Base-by-base conservation (phyloP, 1,140 invertebrate species). In the Caenorhabditis latens region DNA sequence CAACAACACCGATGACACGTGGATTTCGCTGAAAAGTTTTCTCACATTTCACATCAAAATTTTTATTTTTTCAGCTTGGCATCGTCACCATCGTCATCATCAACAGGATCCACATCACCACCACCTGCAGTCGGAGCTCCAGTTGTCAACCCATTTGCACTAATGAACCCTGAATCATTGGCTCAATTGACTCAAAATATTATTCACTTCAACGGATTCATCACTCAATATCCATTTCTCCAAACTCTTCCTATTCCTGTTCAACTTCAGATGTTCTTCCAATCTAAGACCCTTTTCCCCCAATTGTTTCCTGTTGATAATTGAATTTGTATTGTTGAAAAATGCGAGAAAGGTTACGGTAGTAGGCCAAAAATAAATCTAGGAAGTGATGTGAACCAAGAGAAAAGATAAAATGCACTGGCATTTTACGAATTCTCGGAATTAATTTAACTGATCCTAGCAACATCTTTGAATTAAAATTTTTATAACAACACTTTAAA, bases 31-130 rank as follows among this genome's bases (percentile, higher is more conserved):
- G 32, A 32, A 32, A 32, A 32, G 32, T 50, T n/a, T 24, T 43
- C n/a, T 11, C 9, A 9, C 40, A 24, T 21, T 21, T 46, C 43
- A 79, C n/a, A 14, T 9, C 65, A 46, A 46, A 46, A 46, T n/a
- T 11, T 79, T 50, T 21, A 16, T 19, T 79, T 53, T 79, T 79
- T 79, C 71, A 79, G 71, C 71, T 53, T 79, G 46, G 3, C 43
- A 9, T 50, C 71, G 11, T 79, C 71, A 19, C 71, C 71, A 50
- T 21, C 43, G 11, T 79, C 71, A 13, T 43, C 32, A 24, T 9
- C 71, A 50, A 53, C 71, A 4, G 71, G 40, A 79, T 24, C 43
- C 6, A 24, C 19, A 4, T 79, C 71, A 24, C 46, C 46, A 48
- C 14, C 71, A n/a, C 13, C 71, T 24, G 9, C 5, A 24, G 11